A percentile compares a stretch with the other conserved stretches of the same genome.
phyloP scores from a whole-genome alignment of 1,140 invertebrate genomes.

The Sesamia nonagrioides region DNA sequence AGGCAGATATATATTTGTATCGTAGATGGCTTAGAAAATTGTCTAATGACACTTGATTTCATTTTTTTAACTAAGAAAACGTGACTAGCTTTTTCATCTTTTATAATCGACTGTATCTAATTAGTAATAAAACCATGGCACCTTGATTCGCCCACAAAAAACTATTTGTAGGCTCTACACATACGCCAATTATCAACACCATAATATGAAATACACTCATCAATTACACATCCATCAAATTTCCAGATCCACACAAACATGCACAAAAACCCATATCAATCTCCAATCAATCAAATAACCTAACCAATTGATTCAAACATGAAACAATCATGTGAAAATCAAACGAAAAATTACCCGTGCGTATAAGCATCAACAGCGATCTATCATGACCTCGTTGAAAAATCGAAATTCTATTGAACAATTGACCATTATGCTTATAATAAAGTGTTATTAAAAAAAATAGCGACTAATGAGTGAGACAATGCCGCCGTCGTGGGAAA shows the following conservation, averaged over 20 bases:
- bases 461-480: constrained; percentile 61
- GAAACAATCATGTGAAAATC: constrained; percentile 34
- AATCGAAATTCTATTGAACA: constrained; percentile 82
- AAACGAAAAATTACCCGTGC: background rate
- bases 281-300: constrained; percentile 23
- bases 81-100: no score
- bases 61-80: no score
- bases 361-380: constrained; percentile 48
- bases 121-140: background rate
- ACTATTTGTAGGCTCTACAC: background rate
- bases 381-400: constrained; percentile 66
- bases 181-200: background rate
- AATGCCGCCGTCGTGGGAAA: constrained; percentile 73
- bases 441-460: constrained; percentile 76
- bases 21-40: no score
- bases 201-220: background rate
- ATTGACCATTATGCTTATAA: constrained; percentile 81
- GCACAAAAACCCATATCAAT: constrained; percentile 28
- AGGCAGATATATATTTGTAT: no score
- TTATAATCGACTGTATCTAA: background rate
- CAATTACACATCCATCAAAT: background rate
- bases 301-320: background rate
- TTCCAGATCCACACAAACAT: background rate
- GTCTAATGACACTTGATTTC: no score
- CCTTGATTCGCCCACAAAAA: background rate